Conservation (phyloP, 2,888 invertebrate species). For the Andrena chrysosceles region DNA sequence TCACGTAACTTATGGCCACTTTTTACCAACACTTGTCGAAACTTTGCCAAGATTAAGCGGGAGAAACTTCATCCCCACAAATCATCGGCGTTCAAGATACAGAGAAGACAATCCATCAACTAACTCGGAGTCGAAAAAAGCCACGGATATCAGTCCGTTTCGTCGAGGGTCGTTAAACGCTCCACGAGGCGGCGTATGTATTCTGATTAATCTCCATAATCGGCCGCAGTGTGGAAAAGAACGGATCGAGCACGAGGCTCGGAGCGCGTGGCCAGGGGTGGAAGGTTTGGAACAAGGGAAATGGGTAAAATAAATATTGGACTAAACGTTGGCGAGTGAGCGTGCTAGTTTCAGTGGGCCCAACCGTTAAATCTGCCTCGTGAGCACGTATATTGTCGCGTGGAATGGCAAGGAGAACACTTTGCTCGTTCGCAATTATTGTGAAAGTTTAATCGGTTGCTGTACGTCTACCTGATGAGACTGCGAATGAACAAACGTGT, state of each 20-base stretch:
- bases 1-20: neutral
- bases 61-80: slow-evolving; percentile 37
- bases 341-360: slow-evolving; percentile 54
- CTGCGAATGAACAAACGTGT: slow-evolving; percentile 13
- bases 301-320: slow-evolving; percentile 66
- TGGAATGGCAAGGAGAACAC: slow-evolving; percentile 56
- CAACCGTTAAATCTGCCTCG: slow-evolving; percentile 57
- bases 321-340: slow-evolving; percentile 60
- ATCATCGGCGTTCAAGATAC: slow-evolving; percentile 4
- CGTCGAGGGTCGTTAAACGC: neutral
- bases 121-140: neutral
- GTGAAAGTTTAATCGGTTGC: slow-evolving; percentile 67
- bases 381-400: slow-evolving; percentile 56
- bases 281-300: slow-evolving; percentile 33
- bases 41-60: slow-evolving; percentile 47
- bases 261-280: neutral
- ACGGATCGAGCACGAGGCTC: neutral
- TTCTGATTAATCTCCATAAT: slow-evolving; percentile 63
- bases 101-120: slow-evolving; percentile 32
- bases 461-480: slow-evolving; percentile 57
- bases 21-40: slow-evolving; percentile 44
- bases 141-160: neutral
- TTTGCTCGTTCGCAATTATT: slow-evolving; percentile 66
- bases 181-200: neutral
- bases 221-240: slow-evolving; percentile 17